Base-by-base conservation (phyloP, 2,888 invertebrate genomes). In the Cepaea hortensis region DNA sequence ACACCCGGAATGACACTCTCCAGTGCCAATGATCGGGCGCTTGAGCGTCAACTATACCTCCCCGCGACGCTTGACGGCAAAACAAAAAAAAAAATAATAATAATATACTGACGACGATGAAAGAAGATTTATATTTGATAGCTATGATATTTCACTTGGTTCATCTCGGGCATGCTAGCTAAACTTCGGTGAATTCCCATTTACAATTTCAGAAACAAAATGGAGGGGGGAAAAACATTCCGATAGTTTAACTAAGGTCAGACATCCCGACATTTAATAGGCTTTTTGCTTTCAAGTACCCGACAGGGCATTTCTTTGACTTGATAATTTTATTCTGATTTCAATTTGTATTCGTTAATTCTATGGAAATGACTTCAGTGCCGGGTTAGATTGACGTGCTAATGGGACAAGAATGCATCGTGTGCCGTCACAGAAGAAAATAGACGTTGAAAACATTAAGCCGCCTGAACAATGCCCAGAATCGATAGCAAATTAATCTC, bases 401-500 rank as follows among this genome's bases (percentile, higher is more conserved):
- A 77, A 77, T 77, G 61, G n/a, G 11, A 61, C 61, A n/a, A 61
- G 55, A 77, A 77, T 77, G n/a, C 15, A 50, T n/a, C 50, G 55
- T 23, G 77, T n/a, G 77, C 77, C 6, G 23, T 9, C 11, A n/a
- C 61, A 23, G 77, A 77, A 23, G 77, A 61, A 77, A 77, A 77
- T n/a, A n/a, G 55, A 77, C 77, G 20, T 55, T 55, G 20, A 23
- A 61, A 77, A n/a, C 77, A n/a, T 20, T 55, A 13, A 55, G 50
- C 61, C 6, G n/a, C 20, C 77, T n/a, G n/a, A 77, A 50, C 50
- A 55, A 55, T 11, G 55, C 55, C n/a, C 77, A 23, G 13, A 77
- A 77, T 77, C n/a, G 77, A 77, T 77, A n/a, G 46, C 50, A 77
- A 77, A 77, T 77, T 77, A 77, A 77, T 77, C 46, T 13, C 77